Percentiles rank a stretch among this genome's conserved stretches.
Conservation (phyloP, 1,140 invertebrate species). For the Drosophila albomicans region DNA sequence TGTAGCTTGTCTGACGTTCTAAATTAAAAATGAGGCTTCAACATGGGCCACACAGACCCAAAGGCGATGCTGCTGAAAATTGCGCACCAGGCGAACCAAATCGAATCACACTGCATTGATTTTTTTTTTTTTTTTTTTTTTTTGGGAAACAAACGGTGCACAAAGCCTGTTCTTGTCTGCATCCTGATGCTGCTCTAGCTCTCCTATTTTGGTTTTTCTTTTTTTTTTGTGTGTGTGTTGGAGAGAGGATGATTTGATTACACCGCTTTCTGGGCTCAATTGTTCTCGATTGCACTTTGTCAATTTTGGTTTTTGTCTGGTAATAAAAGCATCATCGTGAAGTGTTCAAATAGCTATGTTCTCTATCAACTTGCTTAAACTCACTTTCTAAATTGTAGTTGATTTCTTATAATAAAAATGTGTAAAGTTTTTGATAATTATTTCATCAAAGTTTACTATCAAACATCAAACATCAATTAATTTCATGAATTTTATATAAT, state of each 20-base stretch:
- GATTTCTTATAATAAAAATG: too few species aligned
- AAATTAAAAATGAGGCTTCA: slow-evolving; percentile 43
- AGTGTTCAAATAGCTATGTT: too few species aligned
- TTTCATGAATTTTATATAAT: too few species aligned
- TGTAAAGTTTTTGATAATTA: too few species aligned
- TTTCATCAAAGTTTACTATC: too few species aligned
- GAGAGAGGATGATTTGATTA: neutral
- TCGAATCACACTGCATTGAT: slow-evolving; percentile 31
- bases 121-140: slow-evolving; percentile 52
- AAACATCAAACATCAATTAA: too few species aligned
- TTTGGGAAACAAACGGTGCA: neutral
- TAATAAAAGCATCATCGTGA: neutral
- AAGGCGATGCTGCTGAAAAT: slow-evolving; percentile 29
- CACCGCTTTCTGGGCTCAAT: neutral
- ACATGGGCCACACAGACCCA: neutral
- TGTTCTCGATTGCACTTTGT: neutral
- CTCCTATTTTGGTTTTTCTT: neutral
- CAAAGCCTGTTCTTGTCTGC: neutral
- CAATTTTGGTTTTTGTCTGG: neutral
- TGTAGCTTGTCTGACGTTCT: slow-evolving; percentile 15
- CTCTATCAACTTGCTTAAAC: neutral
- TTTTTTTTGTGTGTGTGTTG: neutral
- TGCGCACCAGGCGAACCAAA: slow-evolving; percentile 5
- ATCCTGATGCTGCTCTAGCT: too few species aligned
- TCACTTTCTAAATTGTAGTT: too few species aligned